Evolutionary conservation across 1,140 invertebrate species (phyloP), one percentile per base, ranked within the genome.

Genomic region (Drosophila tani): DNA sequence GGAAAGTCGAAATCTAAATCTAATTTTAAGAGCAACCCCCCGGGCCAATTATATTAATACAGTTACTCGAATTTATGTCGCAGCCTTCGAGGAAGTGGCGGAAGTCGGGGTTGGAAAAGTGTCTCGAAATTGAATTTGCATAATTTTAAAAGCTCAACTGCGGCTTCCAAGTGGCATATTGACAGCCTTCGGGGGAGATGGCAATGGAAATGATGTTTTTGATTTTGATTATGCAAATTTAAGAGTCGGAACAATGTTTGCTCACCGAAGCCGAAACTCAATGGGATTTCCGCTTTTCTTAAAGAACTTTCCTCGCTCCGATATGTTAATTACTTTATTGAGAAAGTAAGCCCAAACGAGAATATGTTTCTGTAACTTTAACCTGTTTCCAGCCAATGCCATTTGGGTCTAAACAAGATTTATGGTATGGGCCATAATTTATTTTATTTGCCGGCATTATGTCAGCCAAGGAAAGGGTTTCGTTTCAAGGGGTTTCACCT

Each of bases 151-250:
- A 84, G 81, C 70, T 75, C 66, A 56, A 90, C 85, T 88, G 84
- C 63, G 84, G 85, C 85, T 84, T 81, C 81, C 74, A 88, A 88
- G 84, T 88, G 85, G 84, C 85, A 88, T 87, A 88, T 87, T 88
- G 83, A 84, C 80, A 76, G 80, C 40, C 69, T 7, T 0, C 40
- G 7, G n/a, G 35, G 35, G 43, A 43, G 62, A 27, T 43, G 79
- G 74, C 51, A 70, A 70, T 88, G 81, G 84, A 87, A 87, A 76
- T 82, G 71, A 85, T 91, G 88, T 91, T 91, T 91, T 91, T 91
- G 88, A 91, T 91, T 91, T 91, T 91, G 88, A 91, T 91, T 91
- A 91, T 91, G 88, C 81, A 90, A 91, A 91, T 91, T 91, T 91
- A 91, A 91, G 85, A 91, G 88, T 88, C 59, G 78, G 81, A 90